Evolutionary conservation across 2,113 vertebrate species (phyloP).

Genomic region (Thamnophis sirtalis): DNA sequence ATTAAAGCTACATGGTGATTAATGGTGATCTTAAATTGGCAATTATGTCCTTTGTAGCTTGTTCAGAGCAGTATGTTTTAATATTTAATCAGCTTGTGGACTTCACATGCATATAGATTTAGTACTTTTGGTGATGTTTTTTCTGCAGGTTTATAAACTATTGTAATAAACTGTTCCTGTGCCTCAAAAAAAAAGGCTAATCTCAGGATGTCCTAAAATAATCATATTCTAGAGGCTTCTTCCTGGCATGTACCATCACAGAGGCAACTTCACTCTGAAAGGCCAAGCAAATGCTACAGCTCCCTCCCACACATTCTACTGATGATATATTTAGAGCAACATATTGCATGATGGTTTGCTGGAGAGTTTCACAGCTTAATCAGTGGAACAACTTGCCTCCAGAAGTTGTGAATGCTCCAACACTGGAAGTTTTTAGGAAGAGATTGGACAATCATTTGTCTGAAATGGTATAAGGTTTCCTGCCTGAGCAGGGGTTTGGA

Average conservation of each 20-base stretch:
- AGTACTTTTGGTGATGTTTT: background rate
- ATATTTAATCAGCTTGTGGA: too few relatives aligned
- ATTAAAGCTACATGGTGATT: constrained; percentile 24
- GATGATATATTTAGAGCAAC: background rate
- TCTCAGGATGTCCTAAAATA: background rate
- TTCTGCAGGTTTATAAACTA: background rate
- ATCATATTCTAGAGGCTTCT: background rate
- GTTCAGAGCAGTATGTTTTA: background rate
- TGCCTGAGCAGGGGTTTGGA: too few relatives aligned
- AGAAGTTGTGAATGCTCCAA: too few relatives aligned
- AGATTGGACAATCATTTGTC: too few relatives aligned
- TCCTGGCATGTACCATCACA: background rate
- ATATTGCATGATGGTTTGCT: background rate
- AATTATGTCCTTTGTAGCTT: background rate
- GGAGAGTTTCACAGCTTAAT: background rate
- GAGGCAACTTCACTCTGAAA: background rate
- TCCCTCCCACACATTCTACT: background rate
- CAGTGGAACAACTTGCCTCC: background rate
- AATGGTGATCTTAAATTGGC: background rate
- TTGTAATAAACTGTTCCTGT: background rate
- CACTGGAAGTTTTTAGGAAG: too few relatives aligned
- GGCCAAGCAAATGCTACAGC: background rate
- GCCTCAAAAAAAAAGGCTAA: background rate
- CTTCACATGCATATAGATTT: background rate
- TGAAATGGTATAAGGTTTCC: too few relatives aligned